phyloP scores from a whole-genome alignment of 2,888 invertebrate genomes.

The Abrostola triplasia region DNA sequence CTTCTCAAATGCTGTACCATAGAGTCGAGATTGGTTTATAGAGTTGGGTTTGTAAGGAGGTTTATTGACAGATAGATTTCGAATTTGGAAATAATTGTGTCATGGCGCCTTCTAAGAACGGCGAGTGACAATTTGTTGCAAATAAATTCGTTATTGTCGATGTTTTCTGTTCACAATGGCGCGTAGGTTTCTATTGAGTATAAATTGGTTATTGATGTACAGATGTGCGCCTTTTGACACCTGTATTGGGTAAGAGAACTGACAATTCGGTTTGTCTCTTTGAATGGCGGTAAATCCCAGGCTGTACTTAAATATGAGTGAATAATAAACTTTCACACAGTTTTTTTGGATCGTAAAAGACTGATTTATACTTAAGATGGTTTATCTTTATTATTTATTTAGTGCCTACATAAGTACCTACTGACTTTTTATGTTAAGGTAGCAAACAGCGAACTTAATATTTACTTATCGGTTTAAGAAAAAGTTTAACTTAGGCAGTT shows the following conservation, averaged over 20 bases:
- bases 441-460: background rate
- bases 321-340: conserved; percentile 11
- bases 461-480: background rate
- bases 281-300: conserved; percentile 25
- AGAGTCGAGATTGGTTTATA: conserved; percentile 23
- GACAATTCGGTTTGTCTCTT: conserved; percentile 31
- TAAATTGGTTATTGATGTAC: conserved; percentile 52
- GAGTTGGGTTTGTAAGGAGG: conserved; percentile 6
- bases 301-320: conserved; percentile 8
- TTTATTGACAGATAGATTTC: conserved; percentile 64
- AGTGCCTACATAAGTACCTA: background rate
- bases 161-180: conserved; percentile 44
- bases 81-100: conserved; percentile 71
- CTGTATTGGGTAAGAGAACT: conserved; percentile 29
- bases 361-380: background rate
- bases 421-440: background rate
- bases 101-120: conserved; percentile 78
- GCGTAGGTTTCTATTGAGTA: conserved; percentile 45
- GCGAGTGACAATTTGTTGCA: conserved; percentile 79
- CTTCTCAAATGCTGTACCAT: conserved; percentile 12
- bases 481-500: background rate
- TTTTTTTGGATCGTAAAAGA: conserved; percentile 8
- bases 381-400: background rate
- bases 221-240: conserved; percentile 34
- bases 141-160: conserved; percentile 67